Evolutionary conservation across 2,888 invertebrate species (phyloP).

Genomic region (Andrena praecox): DNA sequence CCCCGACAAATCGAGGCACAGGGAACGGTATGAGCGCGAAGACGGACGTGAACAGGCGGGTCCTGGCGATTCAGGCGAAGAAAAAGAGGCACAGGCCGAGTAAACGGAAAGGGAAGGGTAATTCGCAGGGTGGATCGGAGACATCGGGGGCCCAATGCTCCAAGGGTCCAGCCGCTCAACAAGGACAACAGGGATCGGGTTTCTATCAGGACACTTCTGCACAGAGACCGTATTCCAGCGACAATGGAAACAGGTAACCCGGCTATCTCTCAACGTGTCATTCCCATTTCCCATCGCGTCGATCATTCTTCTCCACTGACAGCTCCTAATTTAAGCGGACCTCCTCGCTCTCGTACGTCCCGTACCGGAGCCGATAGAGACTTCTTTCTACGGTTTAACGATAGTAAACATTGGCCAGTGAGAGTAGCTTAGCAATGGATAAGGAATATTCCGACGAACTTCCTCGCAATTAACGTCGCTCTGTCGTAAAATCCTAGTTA

Average conservation of each 20-base stretch:
- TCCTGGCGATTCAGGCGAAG: constrained; percentile 96
- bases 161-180: constrained; percentile 69
- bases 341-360: neutral
- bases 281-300: constrained; percentile 15
- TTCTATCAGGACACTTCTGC: constrained; percentile 65
- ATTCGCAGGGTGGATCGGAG: constrained; percentile 86
- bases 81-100: constrained; percentile 96
- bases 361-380: neutral
- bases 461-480: neutral
- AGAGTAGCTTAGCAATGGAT: neutral
- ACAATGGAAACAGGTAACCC: constrained; percentile 80
- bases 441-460: neutral
- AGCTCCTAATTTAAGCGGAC: constrained; percentile 10
- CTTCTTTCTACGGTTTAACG: neutral
- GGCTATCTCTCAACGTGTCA: constrained; percentile 35
- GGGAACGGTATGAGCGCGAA: constrained; percentile 91
- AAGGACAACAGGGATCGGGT: constrained; percentile 59
- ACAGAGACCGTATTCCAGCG: constrained; percentile 73
- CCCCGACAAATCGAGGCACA: constrained; percentile 63
- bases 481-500: neutral
- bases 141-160: constrained; percentile 81
- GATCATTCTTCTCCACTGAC: neutral
- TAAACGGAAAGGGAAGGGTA: constrained; percentile 92
- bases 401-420: neutral
- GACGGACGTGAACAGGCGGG: constrained; percentile 96